Percentiles rank a stretch among this genome's conserved stretches.
phyloP scores from a whole-genome alignment of 2,113 vertebrate genomes.

The Oryzias melastigma region DNA sequence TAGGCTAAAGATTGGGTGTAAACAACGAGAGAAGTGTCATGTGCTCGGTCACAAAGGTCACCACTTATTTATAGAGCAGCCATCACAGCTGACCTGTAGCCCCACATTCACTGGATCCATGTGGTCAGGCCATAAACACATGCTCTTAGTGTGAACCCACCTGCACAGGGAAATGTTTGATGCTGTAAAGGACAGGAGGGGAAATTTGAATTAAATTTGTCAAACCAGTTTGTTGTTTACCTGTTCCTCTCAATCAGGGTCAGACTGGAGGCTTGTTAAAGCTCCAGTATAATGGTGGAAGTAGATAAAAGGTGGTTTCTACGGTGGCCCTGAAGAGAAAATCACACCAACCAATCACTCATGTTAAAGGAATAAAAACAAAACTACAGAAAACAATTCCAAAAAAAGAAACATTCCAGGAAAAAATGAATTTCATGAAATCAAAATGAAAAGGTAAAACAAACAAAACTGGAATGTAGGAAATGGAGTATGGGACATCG shows the following conservation, averaged over 20 bases:
- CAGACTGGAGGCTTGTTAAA: conserved; percentile 3
- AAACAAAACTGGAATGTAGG: too few species aligned
- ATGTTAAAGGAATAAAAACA: too few species aligned
- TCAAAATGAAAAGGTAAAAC: too few species aligned
- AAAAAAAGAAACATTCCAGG: too few species aligned
- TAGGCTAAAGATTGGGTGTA: not conserved
- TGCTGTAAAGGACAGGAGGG: not conserved
- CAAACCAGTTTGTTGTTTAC: not conserved
- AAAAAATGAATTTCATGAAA: too few species aligned
- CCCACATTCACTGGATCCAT: conserved; percentile 35
- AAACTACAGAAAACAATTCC: too few species aligned
- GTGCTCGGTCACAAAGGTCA: not conserved
- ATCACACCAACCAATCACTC: too few species aligned
- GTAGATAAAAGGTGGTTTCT: not conserved
- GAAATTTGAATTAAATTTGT: not conserved
- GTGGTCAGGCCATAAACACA: not conserved
- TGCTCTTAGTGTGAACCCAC: not conserved
- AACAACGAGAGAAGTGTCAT: not conserved
- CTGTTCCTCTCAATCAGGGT: not conserved
- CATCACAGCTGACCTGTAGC: conserved; percentile 27
- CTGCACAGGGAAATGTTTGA: not conserved
- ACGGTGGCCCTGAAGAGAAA: too few species aligned
- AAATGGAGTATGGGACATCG: too few species aligned
- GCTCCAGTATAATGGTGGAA: not conserved
- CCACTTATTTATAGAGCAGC: conserved; percentile 49